phyloP scores from a whole-genome alignment of 2,113 vertebrate genomes.

The Perca schrenkii region DNA sequence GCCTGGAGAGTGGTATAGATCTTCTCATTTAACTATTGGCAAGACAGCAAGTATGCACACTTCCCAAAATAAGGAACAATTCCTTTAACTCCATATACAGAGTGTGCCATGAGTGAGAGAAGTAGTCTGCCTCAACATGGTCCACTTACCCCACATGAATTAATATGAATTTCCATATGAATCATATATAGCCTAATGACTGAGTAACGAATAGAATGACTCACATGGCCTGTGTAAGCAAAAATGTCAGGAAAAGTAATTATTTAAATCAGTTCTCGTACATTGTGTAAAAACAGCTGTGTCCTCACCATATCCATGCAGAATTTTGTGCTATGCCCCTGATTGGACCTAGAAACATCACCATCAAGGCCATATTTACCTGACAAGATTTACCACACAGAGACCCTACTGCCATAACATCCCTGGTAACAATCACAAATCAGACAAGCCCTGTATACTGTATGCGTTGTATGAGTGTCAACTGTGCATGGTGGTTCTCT shows the following conservation, averaged over 20 bases:
- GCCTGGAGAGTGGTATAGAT: neutral
- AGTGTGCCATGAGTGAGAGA: neutral
- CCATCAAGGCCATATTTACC: neutral
- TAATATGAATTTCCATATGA: neutral
- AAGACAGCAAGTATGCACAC: no score
- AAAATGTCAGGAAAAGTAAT: neutral
- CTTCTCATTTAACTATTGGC: neutral
- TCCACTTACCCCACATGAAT: neutral
- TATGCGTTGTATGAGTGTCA: constrained; percentile 3
- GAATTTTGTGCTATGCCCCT: no score
- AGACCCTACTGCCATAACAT: constrained; percentile 7
- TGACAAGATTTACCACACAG: neutral
- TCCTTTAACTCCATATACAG: neutral
- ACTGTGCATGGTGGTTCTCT: constrained; percentile 10
- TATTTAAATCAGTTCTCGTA: neutral
- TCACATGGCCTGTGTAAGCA: neutral
- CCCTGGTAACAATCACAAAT: constrained; percentile 19
- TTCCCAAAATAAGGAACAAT: neutral
- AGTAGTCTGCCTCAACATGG: neutral
- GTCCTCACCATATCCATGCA: neutral
- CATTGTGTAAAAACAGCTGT: constrained; percentile 1
- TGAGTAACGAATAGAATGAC: neutral
- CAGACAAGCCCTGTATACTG: neutral
- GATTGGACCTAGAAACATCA: neutral
- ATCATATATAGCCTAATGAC: neutral